Evolutionary conservation across 2,797 vertebrate species (phyloP), one percentile per base, ranked within the genome.

Genomic region (Schizopygopsis pylzovi): DNA sequence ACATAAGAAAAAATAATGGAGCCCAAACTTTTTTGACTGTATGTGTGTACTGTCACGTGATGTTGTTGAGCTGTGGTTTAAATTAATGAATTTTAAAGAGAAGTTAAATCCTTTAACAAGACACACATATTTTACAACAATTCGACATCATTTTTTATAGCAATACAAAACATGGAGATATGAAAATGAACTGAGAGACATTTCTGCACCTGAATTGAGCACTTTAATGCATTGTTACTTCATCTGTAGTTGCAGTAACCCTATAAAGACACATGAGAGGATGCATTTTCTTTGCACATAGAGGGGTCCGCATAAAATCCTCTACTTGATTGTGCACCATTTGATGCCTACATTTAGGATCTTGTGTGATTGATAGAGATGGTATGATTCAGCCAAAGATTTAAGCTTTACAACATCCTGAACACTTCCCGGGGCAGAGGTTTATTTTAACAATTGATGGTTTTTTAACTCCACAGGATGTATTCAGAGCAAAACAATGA

Each of bases 251-350:
- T 54, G 12, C 39, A 37, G 28, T 63, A 39, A 54, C 22, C n/a
- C 59, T 77, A 33, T 33, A 16, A 83, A 67, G 54, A 33, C 20
- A 25, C 33, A 47, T 12, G 4, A 84, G 43, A 65, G 28, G 43
- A 76, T 76, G 25, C 54, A 52, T 18, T 67, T 83, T 67, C 43
- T 67, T 82, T 52, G 9, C 45, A 25, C 43, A 39, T 75, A 83
- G 41, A 20, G 4, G 25, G 56, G 52, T 59, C 70, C n/a, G 59
- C 72, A 41, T 52, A n/a, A 67, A 83, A n/a, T 52, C 13, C 8
- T 77, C 63, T 20, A 2, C 20, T 67, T 83, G 20, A 76, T 41
- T 61, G 4, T 76, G 59, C 43, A 52, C 43, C 4, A 28, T 20
- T 12, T 52, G 59, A 65, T 37, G 49, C 54, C 49, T 82, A 70